Evolutionary conservation across 2,113 vertebrate genomes (phyloP), one percentile per base, ranked within the genome.

Genomic region (Pelecanoides urinatrix): DNA sequence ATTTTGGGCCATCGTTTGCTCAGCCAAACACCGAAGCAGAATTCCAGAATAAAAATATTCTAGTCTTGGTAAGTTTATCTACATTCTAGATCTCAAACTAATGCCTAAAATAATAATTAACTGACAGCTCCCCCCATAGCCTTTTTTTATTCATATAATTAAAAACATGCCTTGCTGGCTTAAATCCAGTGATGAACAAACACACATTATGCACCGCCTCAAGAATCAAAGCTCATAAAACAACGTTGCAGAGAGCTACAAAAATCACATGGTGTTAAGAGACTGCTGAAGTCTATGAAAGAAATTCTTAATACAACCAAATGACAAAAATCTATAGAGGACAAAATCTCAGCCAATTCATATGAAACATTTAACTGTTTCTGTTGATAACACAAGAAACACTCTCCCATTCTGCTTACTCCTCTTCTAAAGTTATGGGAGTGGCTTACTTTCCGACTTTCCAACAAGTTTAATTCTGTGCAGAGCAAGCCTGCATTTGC

Each of bases 91-190:
- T 96, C 94, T 96, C 87, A 73, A 68, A 62, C 94, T 88, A 90
- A 95, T 94, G 91, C 94, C 75, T 95, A 92, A 92, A 96, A 96
- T 96, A 97, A 97, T 97, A 90, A 97, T 96, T 97, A 97, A 93
- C 88, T 92, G 94, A 95, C 95, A 91, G 95, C 89, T 97, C 72
- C 71, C 86, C 73, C 88, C 83, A 53, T 21, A 93, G 85, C 50
- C 80, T 75, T 91, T 96, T 96, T 95, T 89, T 85, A 95, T 91
- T 90, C 92, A 66, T 70, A 62, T 96, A 97, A 97, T 97, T 97
- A 96, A 96, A 97, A 97, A 95, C 95, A 97, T 94, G 96, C 77
- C 84, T 90, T 34, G 67, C 71, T 97, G 96, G 97, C 95, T 91
- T 52, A 82, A 82, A 72, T 82, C 96, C 95, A 96, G 86, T 5